Base-by-base conservation (phyloP, 2,113 vertebrate genomes). In the Lontra canadensis region DNA sequence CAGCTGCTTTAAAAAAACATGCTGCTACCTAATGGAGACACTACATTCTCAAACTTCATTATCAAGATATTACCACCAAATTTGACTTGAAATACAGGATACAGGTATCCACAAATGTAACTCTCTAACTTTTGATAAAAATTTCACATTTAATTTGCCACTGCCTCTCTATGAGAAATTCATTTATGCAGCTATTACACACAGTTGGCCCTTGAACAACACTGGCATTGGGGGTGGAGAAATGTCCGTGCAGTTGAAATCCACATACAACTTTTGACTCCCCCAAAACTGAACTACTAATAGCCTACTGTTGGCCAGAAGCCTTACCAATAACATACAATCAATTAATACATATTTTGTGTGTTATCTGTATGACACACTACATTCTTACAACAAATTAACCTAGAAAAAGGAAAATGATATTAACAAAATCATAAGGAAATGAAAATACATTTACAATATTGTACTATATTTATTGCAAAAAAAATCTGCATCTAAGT, bases 1-100 rank as follows among this genome's bases (percentile, higher is more conserved):
- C 55, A 81, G 67, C 44, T 92, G 88, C 65, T 90, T 71, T 69
- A 59, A 79, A 95, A 96, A 96, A 65, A 11, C 36, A 90, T 65
- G 29, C 6, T 31, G 20, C 55, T 63, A 39, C 23, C 7, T 73
- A 76, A 82, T 31, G 7, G 57, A 89, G 52, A 79, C 14, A 88
- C 18, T 63, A 15, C 5, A 52, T 86, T 79, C 55, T 97, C 85
- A 52, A 31, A 73, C 69, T 71, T 57, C 23, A 65, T 92, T 83
- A 49, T 59, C 83, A 61, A 92, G 34, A 63, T 7, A 63, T 47
- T 42, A 10, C 5, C 7, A 87, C 42, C 61, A 94, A 89, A 61
- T 31, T 88, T 87, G 52, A 96, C 55, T 73, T 90, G 31, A 96
- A 92, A 87, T 87, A 57, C 44, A 65, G 18, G 42, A 55, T 59